Base-by-base conservation (phyloP, 2,113 vertebrate genomes). In the Podarcis cretensis region DNA sequence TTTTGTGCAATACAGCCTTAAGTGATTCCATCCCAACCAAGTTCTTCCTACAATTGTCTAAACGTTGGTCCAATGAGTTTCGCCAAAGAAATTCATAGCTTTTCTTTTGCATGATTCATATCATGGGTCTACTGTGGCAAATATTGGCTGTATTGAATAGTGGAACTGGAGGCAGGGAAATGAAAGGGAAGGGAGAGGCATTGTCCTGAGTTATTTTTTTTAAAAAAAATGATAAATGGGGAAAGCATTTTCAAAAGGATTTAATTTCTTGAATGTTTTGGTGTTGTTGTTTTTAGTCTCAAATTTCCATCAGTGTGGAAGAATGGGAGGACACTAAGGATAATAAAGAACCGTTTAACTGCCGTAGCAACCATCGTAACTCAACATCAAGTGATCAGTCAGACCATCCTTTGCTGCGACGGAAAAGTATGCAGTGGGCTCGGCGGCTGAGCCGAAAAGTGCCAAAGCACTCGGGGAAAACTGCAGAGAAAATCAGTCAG, bases 391-490 rank as follows among this genome's bases (percentile, higher is more conserved):
- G 97, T 0, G 98, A 98, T 89, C 98, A 97, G 85, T 96, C 97
- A 0, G 98, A 99, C 18, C 97, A 98, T 43, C 98, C 98, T 0
- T 90, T 98, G 92, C 94, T 98, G 81, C 95, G 98, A 43, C 97
- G 97, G 89, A 99, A 99, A 95, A 99, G 98, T 95, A 98, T 98
- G 98, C 98, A 99, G 92, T 99, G 98, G 98, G 98, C 98, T 0
- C 97, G 98, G 2, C 97, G 98, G 20, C 97, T 99, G 87, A 99
- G 98, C 94, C 96, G 98, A 79, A 98, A 98, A 86, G 98, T 97
- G 1, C 97, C 95, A 1, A 95, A 96, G 88, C 97, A 97, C 96
- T 97, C 97, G 14, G 97, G 95, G 27, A 97, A 94, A 92, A 91
- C 92, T 21, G 95, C 97, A 35, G 98, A 99, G 92, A 98, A 97